phyloP scores from a whole-genome alignment of 2,113 vertebrate species.

The Oenanthe melanoleuca region DNA sequence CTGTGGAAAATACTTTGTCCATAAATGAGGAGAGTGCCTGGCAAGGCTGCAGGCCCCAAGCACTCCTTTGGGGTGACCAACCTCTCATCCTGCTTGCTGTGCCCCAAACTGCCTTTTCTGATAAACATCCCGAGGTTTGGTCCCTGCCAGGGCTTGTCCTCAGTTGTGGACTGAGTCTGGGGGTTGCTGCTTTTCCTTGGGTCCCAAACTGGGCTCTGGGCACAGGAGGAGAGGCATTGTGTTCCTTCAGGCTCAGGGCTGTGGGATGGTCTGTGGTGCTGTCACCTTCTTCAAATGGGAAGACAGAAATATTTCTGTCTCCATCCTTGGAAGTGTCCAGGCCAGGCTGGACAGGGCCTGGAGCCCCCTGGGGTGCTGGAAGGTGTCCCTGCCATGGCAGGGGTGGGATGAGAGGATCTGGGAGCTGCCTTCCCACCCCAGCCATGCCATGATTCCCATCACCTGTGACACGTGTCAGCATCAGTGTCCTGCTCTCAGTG shows the following conservation, averaged over 20 bases:
- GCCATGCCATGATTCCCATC: fast-evolving
- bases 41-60: neutral
- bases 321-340: neutral
- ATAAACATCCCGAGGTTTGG: fast-evolving
- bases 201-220: fast-evolving
- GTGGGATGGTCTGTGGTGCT: fast-evolving
- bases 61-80: neutral
- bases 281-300: neutral
- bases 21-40: neutral
- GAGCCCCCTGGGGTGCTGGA: neutral
- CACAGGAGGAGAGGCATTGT: too few relatives aligned
- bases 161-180: neutral
- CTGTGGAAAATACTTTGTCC: constrained; percentile 23
- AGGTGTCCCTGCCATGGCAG: neutral
- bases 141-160: neutral
- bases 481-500: fast-evolving
- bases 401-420: neutral
- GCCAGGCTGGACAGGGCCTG: neutral
- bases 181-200: neutral
- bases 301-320: neutral
- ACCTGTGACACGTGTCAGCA: fast-evolving
- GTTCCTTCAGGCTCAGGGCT: neutral
- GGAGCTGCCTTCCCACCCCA: neutral
- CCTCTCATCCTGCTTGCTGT: neutral
- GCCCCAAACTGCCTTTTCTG: neutral